Base-by-base conservation (phyloP, 2,113 vertebrate species). In the Diphyllodes magnificus region DNA sequence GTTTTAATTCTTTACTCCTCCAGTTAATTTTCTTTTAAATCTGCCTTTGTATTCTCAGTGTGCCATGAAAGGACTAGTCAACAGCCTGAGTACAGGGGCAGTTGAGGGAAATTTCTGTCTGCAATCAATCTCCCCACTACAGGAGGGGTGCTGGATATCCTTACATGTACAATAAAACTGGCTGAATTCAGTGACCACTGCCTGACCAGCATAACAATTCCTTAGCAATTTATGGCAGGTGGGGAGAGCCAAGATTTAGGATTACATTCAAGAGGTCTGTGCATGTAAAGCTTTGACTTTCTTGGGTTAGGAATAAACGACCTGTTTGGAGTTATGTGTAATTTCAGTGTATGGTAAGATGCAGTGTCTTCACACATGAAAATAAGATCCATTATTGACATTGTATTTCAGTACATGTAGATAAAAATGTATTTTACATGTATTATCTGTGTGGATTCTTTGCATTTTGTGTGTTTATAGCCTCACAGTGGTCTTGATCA, bases 11-110 rank as follows among this genome's bases (percentile, higher is more conserved):
- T 93, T 81, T 82, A 78, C 53, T 84, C 60, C 44, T 78, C 49
- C 53, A 68, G 65, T 93, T 92, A 73, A 88, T 94, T 95, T 94
- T 91, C 51, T 83, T 94, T 84, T 54, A 56, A 77, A 80, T 85
- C 66, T 79, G 66, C 78, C 50, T 87, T 87, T 94, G 45, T 91
- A 28, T 86, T 94, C 60, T 72, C 64, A 68, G 59, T 51, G 51
- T 83, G 47, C 42, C 60, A 42, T 66, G 71, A 86, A 82, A 70
- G 35, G 59, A 72, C 66, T 65, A 70, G 54, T 70, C 47, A 75
- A 9, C 3, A 6, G 47, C 64, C 68, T 88, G 82, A 69, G 54
- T 37, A 39, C 31, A 70, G 68, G n/a, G 82, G 10, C 63, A 80
- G 44, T 39, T 33, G 64, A 70, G 47, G 56, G 79, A 56, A 76